Conservation (phyloP, 1,140 invertebrate genomes). For the Paralvinella palmiformis region DNA sequence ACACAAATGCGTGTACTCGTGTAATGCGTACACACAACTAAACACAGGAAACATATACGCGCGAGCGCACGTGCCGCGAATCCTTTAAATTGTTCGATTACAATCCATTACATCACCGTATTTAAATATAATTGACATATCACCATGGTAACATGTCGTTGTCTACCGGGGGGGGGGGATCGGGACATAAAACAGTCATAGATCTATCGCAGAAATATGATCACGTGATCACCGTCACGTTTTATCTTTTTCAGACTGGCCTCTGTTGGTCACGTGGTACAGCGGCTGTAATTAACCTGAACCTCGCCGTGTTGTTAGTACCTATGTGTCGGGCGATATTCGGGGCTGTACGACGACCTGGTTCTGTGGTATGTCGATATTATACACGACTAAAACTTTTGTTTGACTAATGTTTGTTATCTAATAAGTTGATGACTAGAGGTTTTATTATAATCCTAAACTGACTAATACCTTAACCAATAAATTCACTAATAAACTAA, state of each 20-base stretch:
- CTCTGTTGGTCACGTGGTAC: conserved; percentile 8
- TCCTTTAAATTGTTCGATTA: too few relatives aligned
- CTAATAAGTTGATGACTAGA: too few relatives aligned
- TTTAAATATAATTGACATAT: too few relatives aligned
- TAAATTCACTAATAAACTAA: too few relatives aligned
- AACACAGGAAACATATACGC: background rate
- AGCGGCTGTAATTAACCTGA: conserved; percentile 8
- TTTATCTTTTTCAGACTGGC: background rate
- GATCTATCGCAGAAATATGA: background rate
- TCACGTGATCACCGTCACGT: background rate
- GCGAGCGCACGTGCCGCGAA: background rate
- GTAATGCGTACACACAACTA: background rate
- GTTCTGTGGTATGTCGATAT: too few relatives aligned
- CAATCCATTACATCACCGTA: too few relatives aligned
- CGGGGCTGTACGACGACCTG: too few relatives aligned
- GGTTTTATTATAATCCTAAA: too few relatives aligned
- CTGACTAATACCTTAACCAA: too few relatives aligned
- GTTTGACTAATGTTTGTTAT: too few relatives aligned
- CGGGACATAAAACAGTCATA: background rate
- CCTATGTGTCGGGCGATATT: conserved; percentile 1
- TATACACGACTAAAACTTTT: too few relatives aligned
- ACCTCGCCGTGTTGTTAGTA: conserved; percentile 3
- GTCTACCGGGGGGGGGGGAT: background rate
- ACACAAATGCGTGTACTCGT: background rate
- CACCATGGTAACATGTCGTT: background rate